These are phyloP conservation scores for Cranoglanis bouderius DNA, from an alignment of 2,113 vertebrate genomes.

Conservation along the genomic window DNA sequence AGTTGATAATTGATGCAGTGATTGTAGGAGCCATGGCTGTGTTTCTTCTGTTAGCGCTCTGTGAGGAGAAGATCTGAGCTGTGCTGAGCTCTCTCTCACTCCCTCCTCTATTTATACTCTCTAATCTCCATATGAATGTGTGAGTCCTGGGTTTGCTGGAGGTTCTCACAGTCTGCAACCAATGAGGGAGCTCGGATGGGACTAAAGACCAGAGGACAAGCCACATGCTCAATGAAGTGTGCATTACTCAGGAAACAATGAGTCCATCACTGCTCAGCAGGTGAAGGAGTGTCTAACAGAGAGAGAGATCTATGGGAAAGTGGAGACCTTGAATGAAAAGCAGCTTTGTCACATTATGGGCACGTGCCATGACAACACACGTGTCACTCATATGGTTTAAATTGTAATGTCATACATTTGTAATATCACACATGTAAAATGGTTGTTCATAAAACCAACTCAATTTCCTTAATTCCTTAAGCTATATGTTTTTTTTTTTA, in stretches of 20 bases:
- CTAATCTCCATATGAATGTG: too few relatives aligned
- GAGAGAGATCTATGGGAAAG: not conserved
- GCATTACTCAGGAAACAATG: slow-evolving; percentile 49
- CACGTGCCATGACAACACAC: not conserved
- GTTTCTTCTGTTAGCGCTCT: slow-evolving; percentile 50
- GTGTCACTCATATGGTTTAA: not conserved
- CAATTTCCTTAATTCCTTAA: not conserved
- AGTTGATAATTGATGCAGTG: slow-evolving; percentile 13
- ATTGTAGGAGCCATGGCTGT: slow-evolving; percentile 72
- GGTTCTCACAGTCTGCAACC: too few relatives aligned
- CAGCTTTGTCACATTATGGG: not conserved
- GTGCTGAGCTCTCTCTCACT: slow-evolving; percentile 62
- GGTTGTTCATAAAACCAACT: not conserved
- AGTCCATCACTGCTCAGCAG: slow-evolving; percentile 49
- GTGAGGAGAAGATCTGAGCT: slow-evolving; percentile 63
- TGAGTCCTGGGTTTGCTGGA: too few relatives aligned
- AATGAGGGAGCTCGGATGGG: not conserved
- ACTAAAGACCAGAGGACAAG: slow-evolving; percentile 31
- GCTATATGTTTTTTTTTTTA: not conserved
- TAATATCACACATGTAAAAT: not conserved
- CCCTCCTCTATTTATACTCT: too few relatives aligned
- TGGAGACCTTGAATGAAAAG: not conserved
- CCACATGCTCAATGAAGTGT: slow-evolving; percentile 52
- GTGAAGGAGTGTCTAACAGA: slow-evolving; percentile 28
- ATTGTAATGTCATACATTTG: not conserved